Percentiles rank a stretch among this genome's conserved stretches.
Conservation (phyloP, 2,888 invertebrate genomes). For the Thysanoteuthis rhombus region DNA sequence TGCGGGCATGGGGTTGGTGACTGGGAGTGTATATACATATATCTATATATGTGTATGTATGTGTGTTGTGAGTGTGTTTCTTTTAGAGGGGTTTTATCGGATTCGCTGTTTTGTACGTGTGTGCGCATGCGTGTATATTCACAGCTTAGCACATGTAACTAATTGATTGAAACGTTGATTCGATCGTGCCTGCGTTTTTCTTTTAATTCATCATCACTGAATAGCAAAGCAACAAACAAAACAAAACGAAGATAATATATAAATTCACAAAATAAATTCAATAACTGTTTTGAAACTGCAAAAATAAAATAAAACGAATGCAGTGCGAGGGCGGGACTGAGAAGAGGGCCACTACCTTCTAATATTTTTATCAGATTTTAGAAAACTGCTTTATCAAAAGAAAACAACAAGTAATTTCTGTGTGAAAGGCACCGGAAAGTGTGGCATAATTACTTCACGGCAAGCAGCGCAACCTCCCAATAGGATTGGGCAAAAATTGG, state of each 20-base stretch:
- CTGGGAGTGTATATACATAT: not conserved
- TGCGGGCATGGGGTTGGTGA: not conserved
- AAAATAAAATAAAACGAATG: not conserved
- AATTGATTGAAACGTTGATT: not conserved
- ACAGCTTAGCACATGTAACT: not conserved
- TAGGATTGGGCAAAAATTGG: not conserved
- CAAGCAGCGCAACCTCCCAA: not conserved
- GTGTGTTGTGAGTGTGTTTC: not conserved
- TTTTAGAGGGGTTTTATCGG: too few relatives aligned
- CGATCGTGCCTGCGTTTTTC: not conserved
- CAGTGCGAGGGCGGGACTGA: accelerated
- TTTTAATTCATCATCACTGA: not conserved
- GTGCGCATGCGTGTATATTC: not conserved
- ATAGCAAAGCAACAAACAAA: not conserved
- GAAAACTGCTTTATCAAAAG: not conserved
- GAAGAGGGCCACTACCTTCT: not conserved
- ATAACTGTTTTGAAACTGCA: not conserved
- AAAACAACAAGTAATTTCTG: not conserved
- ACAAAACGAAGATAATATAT: not conserved
- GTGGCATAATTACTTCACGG: not conserved
- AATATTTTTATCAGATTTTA: not conserved
- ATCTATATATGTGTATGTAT: not conserved
- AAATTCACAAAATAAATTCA: not conserved
- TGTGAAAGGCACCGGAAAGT: not conserved
- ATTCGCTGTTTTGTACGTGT: not conserved